phyloP scores from a whole-genome alignment of 2,113 vertebrate genomes.

The Setophaga petechia region DNA sequence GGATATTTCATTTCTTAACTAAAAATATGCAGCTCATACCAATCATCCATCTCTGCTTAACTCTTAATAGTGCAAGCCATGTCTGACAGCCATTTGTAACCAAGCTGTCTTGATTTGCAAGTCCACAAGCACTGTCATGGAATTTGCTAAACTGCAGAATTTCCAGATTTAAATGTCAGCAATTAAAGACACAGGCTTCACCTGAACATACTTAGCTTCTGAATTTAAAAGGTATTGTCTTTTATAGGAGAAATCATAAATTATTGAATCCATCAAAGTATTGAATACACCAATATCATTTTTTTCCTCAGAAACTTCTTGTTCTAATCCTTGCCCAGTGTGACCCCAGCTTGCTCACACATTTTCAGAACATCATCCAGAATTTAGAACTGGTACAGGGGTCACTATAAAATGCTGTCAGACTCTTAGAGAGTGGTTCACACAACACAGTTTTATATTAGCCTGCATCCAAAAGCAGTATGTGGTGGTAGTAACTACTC shows the following conservation, averaged over 20 bases:
- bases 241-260: background rate
- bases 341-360: background rate
- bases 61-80: background rate
- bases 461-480: background rate
- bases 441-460: background rate
- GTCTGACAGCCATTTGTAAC: background rate
- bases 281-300: background rate
- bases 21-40: background rate
- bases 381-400: background rate
- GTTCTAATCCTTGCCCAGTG: accelerated
- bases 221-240: background rate
- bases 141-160: background rate
- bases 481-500: background rate
- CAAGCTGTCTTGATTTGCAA: background rate
- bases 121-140: background rate
- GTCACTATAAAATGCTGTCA: background rate
- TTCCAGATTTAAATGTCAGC: background rate
- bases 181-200: background rate
- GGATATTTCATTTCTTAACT: background rate
- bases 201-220: background rate
- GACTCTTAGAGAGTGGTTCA: background rate
- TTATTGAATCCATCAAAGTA: background rate
- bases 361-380: background rate
- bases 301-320: background rate
- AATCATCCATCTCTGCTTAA: background rate